Evolutionary conservation across 1,140 invertebrate genomes (phyloP), one percentile per base, ranked within the genome.

Genomic region (Ganaspis sp.): DNA sequence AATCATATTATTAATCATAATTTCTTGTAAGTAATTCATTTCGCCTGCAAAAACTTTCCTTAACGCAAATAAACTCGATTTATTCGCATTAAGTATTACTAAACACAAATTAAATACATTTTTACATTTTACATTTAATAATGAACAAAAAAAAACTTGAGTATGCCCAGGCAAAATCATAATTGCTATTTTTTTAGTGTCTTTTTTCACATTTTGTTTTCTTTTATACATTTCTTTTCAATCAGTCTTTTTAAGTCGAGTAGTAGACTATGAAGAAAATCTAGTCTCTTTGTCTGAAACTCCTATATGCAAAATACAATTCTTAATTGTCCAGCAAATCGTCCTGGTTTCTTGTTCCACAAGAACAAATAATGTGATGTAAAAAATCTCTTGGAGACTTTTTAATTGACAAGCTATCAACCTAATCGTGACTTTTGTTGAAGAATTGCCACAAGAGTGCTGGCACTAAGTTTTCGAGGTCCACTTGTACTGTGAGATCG

Each of bases 361-460:
- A 42, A 70, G 40, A 40, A 42, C 70, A 42, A 17, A 69, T 40
- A 38, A 45, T 42, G 15, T 40, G 3, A 37, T 73, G 37, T 34
- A 49, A 45, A 45, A 49, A 49, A n/a, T 49, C 45, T 74, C 42
- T 29, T 26, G 26, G 26, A 64, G 23, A 64, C 58, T 64, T 34
- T 64, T 64, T 11, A 29, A 64, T 29, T 29, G 40, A 11, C 37
- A n/a, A 17, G 17, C 12, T 70, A 42, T 73, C 29, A 53, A 53
- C 74, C 88, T 85, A 90, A 74, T 87, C 83, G 42, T 89, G 83
- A 81, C 81, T 86, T 78, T 91, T 91, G 72, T 85, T 88, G 49
- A 87, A 90, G 72, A 91, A 91, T 76, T 90, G 87, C 89, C 90
- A 92, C 88, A 40, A 88, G 73, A 9, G 86, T 84, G 45, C 84